These are phyloP conservation scores for Acipenser ruthenus DNA, from an alignment of 2,797 vertebrate species.

Conservation along the genomic window DNA sequence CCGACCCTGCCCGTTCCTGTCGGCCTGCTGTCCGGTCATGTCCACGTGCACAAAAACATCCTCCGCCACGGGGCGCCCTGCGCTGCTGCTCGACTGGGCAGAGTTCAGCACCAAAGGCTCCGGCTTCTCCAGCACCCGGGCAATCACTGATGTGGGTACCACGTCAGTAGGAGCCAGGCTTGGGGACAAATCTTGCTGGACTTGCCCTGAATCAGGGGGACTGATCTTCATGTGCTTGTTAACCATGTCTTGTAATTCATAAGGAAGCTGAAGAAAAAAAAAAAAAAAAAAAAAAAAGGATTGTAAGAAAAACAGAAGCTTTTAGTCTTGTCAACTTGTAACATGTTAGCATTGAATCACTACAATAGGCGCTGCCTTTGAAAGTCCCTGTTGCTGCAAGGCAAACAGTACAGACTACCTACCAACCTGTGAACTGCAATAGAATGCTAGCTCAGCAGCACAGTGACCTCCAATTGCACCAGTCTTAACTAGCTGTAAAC, in stretches of 20 bases:
- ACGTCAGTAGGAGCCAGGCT: constrained; percentile 76
- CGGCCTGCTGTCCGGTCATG: constrained; percentile 72
- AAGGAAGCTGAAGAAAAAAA: constrained; percentile 70
- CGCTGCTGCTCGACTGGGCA: constrained; percentile 80
- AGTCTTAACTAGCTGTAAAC: too few species aligned
- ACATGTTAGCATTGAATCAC: too few species aligned
- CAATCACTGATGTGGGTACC: constrained; percentile 88
- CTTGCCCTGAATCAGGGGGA: constrained; percentile 53
- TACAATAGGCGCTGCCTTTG: too few species aligned
- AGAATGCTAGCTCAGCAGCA: too few species aligned
- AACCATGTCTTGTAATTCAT: constrained; percentile 95
- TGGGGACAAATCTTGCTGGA: constrained; percentile 62
- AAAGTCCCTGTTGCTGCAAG: too few species aligned
- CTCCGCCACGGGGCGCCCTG: constrained; percentile 73
- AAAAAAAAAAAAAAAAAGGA: constrained; percentile 21
- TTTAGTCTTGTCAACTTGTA: too few species aligned
- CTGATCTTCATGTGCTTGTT: constrained; percentile 82
- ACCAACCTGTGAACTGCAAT: too few species aligned
- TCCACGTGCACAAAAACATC: constrained; percentile 95
- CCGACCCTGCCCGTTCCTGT: constrained; percentile 24
- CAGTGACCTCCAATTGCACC: too few species aligned
- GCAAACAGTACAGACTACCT: too few species aligned
- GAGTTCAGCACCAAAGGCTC: constrained; percentile 91
- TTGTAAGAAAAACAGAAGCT: too few species aligned
- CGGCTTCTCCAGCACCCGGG: constrained; percentile 88